Evolutionary conservation across 2,888 invertebrate genomes (phyloP).

Genomic region (Bombylius major): DNA sequence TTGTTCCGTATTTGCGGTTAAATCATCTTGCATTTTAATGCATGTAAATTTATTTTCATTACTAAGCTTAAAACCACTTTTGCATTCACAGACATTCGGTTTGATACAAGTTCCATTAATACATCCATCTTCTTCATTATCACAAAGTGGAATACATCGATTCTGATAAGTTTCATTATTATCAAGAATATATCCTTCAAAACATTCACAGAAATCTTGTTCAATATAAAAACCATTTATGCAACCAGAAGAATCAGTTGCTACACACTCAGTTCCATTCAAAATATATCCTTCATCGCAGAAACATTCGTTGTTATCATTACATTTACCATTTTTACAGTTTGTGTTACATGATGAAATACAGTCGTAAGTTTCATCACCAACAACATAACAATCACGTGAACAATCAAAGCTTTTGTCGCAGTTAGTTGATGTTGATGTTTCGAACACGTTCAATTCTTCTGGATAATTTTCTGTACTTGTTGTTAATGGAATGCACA

Average conservation of each 20-base stretch:
- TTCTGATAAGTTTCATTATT: neutral
- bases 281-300: conserved; percentile 17
- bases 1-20: neutral
- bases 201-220: conserved; percentile 18
- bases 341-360: neutral
- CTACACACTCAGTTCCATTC: neutral
- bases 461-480: conserved; percentile 34
- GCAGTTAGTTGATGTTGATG: too few relatives aligned
- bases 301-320: conserved; percentile 12
- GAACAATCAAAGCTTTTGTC: too few relatives aligned
- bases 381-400: too few relatives aligned
- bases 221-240: conserved; percentile 8
- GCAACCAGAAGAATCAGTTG: neutral
- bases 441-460: too few relatives aligned
- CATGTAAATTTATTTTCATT: neutral
- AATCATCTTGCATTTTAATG: neutral
- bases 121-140: neutral
- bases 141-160: conserved; percentile 1
- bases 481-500: conserved; percentile 42
- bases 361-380: neutral
- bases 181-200: neutral
- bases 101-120: neutral
- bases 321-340: conserved; percentile 21
- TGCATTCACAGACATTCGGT: conserved; percentile 19
- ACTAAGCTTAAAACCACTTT: neutral